Base-by-base conservation (phyloP, 1,140 invertebrate genomes). In the Micrasema longulum region DNA sequence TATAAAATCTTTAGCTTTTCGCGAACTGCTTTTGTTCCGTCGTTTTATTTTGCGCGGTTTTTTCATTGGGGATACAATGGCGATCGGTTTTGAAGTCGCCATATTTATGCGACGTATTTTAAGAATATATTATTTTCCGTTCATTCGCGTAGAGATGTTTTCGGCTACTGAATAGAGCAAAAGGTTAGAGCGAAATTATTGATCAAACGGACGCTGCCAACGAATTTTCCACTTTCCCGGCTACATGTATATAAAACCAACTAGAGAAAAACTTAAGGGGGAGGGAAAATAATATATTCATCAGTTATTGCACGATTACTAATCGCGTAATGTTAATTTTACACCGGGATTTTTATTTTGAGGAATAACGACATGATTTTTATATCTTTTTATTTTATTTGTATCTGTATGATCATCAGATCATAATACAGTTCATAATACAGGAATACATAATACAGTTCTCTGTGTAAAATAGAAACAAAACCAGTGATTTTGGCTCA, bases 61-160 rank as follows among this genome's bases (percentile, higher is more conserved):
- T 64, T 68, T 74, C 72, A 74, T 74, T 12, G 72, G 72, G 4
- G 72, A 71, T 9, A 74, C 72, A n/a, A 74, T 52, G 4, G 72
- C 72, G 43, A 74, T 63, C 5, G 72, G 72, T 47, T 68, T 70
- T 31, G 50, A 26, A 1, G 52, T 62, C 2, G 63, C 50, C 63
- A 71, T 71, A 36, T 60, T 52, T 26, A 26, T 11, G n/a, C n/a
- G n/a, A 31, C 26, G 26, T 31, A 4, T 31, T 31, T 31, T 4
- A 31, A 31, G 7, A 31, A 31, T 31, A 31, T 4, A 2, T 31
- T 31, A 31, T 31, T 31, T 22, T 22, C 48, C 18, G 48, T 20
- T 52, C 22, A 20, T 22, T n/a, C 43, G n/a, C 20, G 20, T 20
- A 9, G 48, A 12, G 23, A 23, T 22, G 48, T 52, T 52, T 52